Evolutionary conservation across 2,888 invertebrate genomes (phyloP).

Genomic region (Aradus depressus): DNA sequence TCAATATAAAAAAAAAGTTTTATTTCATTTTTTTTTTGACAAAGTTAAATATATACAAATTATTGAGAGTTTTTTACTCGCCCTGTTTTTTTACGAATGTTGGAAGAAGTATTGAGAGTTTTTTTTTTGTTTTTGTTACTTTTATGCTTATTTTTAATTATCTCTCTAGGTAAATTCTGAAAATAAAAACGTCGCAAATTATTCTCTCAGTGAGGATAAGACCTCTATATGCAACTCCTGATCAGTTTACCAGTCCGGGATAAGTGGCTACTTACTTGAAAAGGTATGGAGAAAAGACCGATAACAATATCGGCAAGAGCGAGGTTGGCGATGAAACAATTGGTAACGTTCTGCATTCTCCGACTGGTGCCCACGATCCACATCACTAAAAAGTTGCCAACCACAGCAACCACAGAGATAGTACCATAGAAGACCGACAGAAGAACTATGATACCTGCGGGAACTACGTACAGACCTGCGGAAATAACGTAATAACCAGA

Average conservation of each 20-base stretch:
- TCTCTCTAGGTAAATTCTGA: too few relatives aligned
- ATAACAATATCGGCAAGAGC: slow-evolving; percentile 78
- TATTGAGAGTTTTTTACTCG: too few relatives aligned
- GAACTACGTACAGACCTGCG: slow-evolving; percentile 55
- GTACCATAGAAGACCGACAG: slow-evolving; percentile 69
- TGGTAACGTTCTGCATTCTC: slow-evolving; percentile 72
- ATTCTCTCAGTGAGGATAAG: too few relatives aligned
- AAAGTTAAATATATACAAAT: too few relatives aligned
- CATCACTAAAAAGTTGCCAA: slow-evolving; percentile 75
- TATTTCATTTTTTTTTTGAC: too few relatives aligned
- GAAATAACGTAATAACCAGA: neutral
- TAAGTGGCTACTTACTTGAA: slow-evolving; percentile 47
- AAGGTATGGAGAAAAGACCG: slow-evolving; percentile 74
- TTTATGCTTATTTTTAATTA: too few relatives aligned
- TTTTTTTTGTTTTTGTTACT: too few relatives aligned
- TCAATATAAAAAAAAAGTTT: too few relatives aligned
- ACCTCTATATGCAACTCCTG: too few relatives aligned
- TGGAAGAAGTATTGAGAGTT: too few relatives aligned
- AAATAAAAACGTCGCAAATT: too few relatives aligned
- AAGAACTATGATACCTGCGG: slow-evolving; percentile 57
- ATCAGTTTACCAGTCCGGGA: neutral
- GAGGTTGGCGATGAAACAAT: slow-evolving; percentile 75
- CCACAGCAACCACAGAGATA: slow-evolving; percentile 67
- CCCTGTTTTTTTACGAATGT: too few relatives aligned
- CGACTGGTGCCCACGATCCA: slow-evolving; percentile 68